phyloP scores from a whole-genome alignment of 2,113 vertebrate genomes.

The Oxyura jamaicensis region DNA sequence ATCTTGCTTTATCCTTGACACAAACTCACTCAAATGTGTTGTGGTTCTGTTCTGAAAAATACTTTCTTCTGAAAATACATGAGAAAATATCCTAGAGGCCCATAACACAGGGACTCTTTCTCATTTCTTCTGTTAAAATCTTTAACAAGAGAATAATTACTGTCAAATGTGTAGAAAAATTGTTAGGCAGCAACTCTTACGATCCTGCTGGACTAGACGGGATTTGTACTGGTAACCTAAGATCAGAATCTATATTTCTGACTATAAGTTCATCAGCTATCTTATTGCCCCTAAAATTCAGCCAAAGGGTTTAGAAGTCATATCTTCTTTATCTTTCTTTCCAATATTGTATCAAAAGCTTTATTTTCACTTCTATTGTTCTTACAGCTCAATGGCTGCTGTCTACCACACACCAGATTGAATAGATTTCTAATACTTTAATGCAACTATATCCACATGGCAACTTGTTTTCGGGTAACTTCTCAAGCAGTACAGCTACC shows the following conservation, averaged over 20 bases:
- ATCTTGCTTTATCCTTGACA: background rate
- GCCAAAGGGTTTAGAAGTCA: background rate
- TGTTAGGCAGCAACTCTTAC: background rate
- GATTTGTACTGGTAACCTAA: background rate
- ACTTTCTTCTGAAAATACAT: background rate
- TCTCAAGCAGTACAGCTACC: background rate
- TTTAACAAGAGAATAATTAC: background rate
- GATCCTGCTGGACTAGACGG: background rate
- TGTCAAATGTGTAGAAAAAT: background rate
- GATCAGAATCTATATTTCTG: background rate
- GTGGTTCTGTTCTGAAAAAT: background rate
- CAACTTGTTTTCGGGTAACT: background rate
- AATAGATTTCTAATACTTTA: background rate
- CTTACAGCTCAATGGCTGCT: background rate
- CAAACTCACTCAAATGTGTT: rapidly evolving
- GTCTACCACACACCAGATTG: background rate
- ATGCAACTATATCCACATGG: background rate
- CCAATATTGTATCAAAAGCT: background rate
- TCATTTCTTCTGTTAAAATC: background rate
- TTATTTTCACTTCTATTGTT: background rate
- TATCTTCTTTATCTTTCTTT: background rate
- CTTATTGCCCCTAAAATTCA: background rate
- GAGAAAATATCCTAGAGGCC: background rate
- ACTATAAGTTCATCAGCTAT: background rate
- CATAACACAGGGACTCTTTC: background rate